phyloP scores from a whole-genome alignment of 2,113 vertebrate species.

The Oreotrochilus melanogaster region DNA sequence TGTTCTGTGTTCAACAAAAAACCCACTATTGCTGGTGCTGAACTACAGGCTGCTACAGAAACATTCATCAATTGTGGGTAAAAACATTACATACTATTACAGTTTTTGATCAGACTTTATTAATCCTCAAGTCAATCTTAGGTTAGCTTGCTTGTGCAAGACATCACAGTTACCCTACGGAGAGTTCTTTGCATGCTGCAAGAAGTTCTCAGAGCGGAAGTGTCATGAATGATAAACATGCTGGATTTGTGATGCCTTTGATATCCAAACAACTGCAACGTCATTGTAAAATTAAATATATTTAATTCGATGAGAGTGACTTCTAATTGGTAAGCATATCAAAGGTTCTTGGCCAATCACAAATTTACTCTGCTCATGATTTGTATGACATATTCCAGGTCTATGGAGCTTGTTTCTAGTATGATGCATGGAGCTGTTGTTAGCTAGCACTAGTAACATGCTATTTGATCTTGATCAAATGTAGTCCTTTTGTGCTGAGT shows the following conservation, averaged over 20 bases:
- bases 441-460: constrained; percentile 78
- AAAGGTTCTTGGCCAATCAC: constrained; percentile 69
- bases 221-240: constrained; percentile 77
- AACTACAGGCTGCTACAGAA: background rate
- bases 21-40: background rate
- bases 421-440: constrained; percentile 63
- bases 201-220: constrained; percentile 72
- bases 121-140: background rate
- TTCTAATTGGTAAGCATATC: constrained; percentile 75
- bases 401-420: constrained; percentile 50
- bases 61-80: background rate
- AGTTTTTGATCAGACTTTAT: background rate
- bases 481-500: constrained; percentile 79
- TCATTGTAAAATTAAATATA: constrained; percentile 35
- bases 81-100: background rate
- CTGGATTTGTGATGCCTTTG: constrained; percentile 71
- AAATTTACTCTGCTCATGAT: constrained; percentile 37
- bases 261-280: constrained; percentile 69
- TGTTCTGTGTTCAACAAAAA: background rate
- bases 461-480: constrained; percentile 67
- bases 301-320: constrained; percentile 55
- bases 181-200: constrained; percentile 80
- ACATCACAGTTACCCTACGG: constrained; percentile 62
- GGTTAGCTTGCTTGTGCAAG: constrained; percentile 64
- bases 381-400: constrained; percentile 72